Evolutionary conservation across 2,888 invertebrate species (phyloP), one percentile per base, ranked within the genome.

Genomic region (Trisateles emortualis): DNA sequence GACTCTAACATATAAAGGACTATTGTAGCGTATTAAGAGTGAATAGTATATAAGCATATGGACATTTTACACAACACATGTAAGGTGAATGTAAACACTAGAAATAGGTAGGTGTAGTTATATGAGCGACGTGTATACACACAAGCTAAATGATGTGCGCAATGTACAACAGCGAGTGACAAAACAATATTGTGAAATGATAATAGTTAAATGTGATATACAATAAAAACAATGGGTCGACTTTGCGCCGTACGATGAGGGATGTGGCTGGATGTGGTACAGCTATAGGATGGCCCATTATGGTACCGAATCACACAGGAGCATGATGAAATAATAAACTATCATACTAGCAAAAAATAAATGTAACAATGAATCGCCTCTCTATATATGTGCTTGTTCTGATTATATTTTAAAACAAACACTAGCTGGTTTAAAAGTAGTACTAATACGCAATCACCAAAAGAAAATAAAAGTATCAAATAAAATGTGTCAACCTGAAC

Each of bases 201-300:
- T 68, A 60, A 73, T 64, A 68, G 44, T 57, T 64, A 72, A 76
- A 70, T 67, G 70, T 74, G 78, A 77, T 74, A 76, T 70, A 72
- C n/a, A n/a, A n/a, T n/a, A n/a, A n/a, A 78, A 85, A 86, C 90
- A 90, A 91, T 91, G 92, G 92, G 92, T 91, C 78, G 91, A 91
- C 92, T 91, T 91, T 72, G 81, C 81, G 88, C 77, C 88, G 87
- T 81, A 82, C 73, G 80, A 81, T 77, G 68, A 64, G 78, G 86
- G 86, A 76, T 61, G 49, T 66, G 70, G 60, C 44, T 67, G 78
- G 78, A 71, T 61, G 62, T 72, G 68, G 70, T 67, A 63, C 58
- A 65, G 59, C 61, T 56, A 42, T 48, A 40, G 59, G 48, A 49
- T 43, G 45, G 39, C 43, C 49, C 49, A 35, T 39, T 53, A 22